Evolutionary conservation across 2,888 invertebrate genomes (phyloP).

Genomic region (Rotaria socialis): DNA sequence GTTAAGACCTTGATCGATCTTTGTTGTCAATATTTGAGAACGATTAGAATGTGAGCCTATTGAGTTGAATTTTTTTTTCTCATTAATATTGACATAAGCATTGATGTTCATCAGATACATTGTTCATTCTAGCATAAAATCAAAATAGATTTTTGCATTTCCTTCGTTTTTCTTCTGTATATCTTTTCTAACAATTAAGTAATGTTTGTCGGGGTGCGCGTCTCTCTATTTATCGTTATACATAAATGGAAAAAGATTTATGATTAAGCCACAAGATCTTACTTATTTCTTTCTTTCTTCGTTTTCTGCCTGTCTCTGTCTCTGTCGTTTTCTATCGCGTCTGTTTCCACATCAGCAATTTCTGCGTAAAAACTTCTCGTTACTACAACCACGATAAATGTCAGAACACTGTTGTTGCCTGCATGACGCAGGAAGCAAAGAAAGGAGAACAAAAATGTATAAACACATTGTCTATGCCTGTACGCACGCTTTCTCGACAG

Average conservation of each 20-base stretch:
- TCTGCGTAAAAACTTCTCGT: not conserved
- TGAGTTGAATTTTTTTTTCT: not conserved
- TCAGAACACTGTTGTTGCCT: constrained; percentile 8
- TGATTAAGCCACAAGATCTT: constrained; percentile 10
- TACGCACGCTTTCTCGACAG: not conserved
- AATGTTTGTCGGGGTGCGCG: not conserved
- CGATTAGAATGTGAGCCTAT: not conserved
- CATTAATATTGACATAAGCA: not conserved
- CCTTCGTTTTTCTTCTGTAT: not conserved
- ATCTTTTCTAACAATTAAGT: not conserved
- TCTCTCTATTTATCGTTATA: constrained; percentile 6
- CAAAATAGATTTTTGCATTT: not conserved
- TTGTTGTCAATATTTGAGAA: constrained; percentile 7
- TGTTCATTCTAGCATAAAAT: not conserved
- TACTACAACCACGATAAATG: constrained; percentile 7
- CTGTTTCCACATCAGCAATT: constrained; percentile 11
- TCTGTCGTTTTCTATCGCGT: not conserved
- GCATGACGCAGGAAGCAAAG: not conserved
- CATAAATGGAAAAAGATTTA: constrained; percentile 5
- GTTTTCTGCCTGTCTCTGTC: not conserved
- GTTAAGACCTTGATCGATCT: constrained; percentile 16
- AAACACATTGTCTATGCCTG: not conserved
- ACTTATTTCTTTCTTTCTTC: not conserved
- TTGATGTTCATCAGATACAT: not conserved
- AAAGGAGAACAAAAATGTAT: not conserved